Percentiles rank a stretch among this genome's conserved stretches.
Conservation (phyloP, 2,797 vertebrate species). For the Okamejei kenojei region DNA sequence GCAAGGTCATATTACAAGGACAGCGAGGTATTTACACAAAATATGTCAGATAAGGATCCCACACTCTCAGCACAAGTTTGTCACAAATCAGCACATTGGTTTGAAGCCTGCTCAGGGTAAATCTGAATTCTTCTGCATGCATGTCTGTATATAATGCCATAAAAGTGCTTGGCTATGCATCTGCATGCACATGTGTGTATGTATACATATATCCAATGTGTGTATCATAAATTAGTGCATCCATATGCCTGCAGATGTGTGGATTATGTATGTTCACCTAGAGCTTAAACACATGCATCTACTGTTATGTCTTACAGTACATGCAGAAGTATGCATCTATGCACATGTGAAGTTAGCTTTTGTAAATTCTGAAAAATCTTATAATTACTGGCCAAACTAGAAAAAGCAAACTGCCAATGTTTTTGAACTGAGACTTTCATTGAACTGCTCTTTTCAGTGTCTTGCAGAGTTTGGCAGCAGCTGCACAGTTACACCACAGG, state of each 20-base stretch:
- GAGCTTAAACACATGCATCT: neutral
- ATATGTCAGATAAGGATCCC: neutral
- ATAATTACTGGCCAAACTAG: neutral
- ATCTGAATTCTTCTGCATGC: neutral
- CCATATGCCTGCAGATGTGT: neutral
- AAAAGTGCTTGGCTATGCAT: neutral
- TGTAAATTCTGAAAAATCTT: neutral
- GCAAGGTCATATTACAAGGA: neutral
- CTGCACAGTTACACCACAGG: neutral
- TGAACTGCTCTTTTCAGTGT: neutral
- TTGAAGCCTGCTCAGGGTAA: neutral
- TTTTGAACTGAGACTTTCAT: neutral
- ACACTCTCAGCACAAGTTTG: neutral
- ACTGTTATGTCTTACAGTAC: too few relatives aligned
- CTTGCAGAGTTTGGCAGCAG: constrained; percentile 7
- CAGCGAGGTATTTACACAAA: neutral
- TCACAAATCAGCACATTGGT: neutral
- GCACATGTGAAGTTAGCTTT: neutral
- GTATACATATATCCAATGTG: neutral
- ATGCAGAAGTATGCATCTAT: neutral
- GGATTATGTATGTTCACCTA: neutral
- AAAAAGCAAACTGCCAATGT: neutral
- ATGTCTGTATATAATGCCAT: too few relatives aligned
- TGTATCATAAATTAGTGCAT: neutral
- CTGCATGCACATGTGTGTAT: neutral